A percentile compares a stretch with the other conserved stretches of the same genome.
Conservation (phyloP, 2,888 invertebrate genomes). For the Argyresthia albistria region DNA sequence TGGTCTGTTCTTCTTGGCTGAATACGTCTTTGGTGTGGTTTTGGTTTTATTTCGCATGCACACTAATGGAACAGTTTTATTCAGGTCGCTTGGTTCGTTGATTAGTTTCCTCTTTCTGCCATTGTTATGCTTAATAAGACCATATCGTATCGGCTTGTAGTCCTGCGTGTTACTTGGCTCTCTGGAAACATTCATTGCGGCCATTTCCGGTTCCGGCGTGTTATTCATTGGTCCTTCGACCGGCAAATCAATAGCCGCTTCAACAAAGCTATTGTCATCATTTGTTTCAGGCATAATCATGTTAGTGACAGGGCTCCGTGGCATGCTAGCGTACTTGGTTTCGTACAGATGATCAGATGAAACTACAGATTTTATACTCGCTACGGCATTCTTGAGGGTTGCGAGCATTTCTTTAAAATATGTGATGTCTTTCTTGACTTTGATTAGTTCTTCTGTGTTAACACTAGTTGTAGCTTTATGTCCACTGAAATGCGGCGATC, state of each 20-base stretch:
- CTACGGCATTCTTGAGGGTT: neutral
- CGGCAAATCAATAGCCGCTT: neutral
- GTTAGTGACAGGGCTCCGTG: neutral
- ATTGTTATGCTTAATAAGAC: constrained; percentile 1
- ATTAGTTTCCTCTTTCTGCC: neutral
- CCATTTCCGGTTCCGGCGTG: neutral
- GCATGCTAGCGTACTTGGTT: neutral
- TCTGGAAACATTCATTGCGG: neutral
- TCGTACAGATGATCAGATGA: neutral
- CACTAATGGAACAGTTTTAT: neutral
- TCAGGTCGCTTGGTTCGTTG: neutral
- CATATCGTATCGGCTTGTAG: neutral
- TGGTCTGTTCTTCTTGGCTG: neutral
- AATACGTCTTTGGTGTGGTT: neutral
- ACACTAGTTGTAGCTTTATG: neutral
- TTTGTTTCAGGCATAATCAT: neutral
- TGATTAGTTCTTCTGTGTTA: neutral
- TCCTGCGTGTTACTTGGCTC: neutral
- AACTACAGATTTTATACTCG: neutral
- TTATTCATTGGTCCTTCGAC: too few relatives aligned
- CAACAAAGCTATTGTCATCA: neutral
- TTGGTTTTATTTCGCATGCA: neutral
- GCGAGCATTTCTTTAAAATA: neutral
- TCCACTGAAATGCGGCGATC: neutral
- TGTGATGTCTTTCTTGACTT: neutral